phyloP scores from a whole-genome alignment of 1,140 invertebrate genomes.

The Panulirus ornatus region DNA sequence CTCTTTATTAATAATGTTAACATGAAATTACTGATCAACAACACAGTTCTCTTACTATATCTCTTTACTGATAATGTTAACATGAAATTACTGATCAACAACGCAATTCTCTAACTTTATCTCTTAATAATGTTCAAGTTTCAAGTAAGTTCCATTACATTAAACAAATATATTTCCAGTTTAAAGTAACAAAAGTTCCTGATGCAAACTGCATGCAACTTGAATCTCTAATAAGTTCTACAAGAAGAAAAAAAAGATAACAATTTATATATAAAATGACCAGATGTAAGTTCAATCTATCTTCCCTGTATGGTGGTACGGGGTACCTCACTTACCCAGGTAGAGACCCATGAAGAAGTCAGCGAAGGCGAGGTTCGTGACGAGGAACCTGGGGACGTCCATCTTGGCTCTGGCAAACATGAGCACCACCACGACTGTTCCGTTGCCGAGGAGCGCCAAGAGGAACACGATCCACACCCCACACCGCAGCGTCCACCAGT shows the following conservation, averaged over 20 bases:
- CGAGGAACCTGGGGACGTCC: constrained; percentile 96
- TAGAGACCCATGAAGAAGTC: constrained; percentile 99
- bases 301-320: neutral
- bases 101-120: no score
- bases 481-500: constrained; percentile 98
- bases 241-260: neutral
- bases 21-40: no score
- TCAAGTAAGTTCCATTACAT: no score
- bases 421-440: constrained; percentile 95
- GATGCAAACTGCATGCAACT: no score
- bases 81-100: no score
- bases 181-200: no score
- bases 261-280: neutral
- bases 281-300: no score
- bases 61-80: no score
- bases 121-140: no score
- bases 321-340: constrained; percentile 81
- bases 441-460: constrained; percentile 95
- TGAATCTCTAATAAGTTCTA: neutral
- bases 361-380: constrained; percentile 96
- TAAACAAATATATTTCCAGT: no score
- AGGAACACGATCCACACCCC: constrained; percentile 98
- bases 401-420: constrained; percentile 95
- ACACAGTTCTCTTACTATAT: no score
- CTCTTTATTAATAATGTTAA: no score